Conservation (phyloP, 2,113 vertebrate species). For the Girardinichthys multiradiatus region DNA sequence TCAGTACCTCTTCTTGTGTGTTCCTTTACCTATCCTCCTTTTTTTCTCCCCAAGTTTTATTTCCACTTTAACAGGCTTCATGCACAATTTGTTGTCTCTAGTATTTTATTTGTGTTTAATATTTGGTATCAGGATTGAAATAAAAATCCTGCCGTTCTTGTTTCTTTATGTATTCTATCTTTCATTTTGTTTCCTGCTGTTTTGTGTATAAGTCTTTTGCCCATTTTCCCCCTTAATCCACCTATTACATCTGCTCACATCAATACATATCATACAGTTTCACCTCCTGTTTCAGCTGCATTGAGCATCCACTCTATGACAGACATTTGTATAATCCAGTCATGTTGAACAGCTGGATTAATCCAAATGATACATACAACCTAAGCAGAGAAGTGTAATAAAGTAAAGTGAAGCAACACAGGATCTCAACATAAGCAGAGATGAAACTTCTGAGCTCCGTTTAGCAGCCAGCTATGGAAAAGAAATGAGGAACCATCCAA, state of each 20-base stretch:
- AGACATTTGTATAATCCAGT: neutral
- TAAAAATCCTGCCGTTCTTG: too few species aligned
- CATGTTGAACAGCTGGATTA: neutral
- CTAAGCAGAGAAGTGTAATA: neutral
- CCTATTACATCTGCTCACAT: too few species aligned
- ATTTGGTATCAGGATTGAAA: neutral
- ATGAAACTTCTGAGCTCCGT: neutral
- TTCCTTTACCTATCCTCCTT: neutral
- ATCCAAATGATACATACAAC: neutral
- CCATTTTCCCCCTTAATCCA: too few species aligned
- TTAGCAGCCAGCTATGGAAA: conserved; percentile 12
- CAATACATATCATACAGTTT: neutral
- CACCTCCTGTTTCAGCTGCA: neutral
- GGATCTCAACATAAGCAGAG: neutral
- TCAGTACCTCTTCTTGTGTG: conserved; percentile 1
- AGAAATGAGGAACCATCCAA: neutral
- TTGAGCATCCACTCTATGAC: neutral
- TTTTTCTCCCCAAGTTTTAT: neutral
- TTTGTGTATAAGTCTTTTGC: too few species aligned
- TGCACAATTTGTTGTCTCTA: neutral
- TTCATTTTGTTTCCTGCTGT: too few species aligned
- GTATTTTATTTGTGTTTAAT: neutral
- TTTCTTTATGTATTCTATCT: neutral
- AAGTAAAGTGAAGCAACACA: neutral
- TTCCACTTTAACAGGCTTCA: neutral